Percentiles rank a stretch among this genome's conserved stretches.
These are phyloP conservation scores for Phrynocephalus forsythii DNA, from an alignment of 2,797 vertebrate genomes.

Conservation along the genomic window DNA sequence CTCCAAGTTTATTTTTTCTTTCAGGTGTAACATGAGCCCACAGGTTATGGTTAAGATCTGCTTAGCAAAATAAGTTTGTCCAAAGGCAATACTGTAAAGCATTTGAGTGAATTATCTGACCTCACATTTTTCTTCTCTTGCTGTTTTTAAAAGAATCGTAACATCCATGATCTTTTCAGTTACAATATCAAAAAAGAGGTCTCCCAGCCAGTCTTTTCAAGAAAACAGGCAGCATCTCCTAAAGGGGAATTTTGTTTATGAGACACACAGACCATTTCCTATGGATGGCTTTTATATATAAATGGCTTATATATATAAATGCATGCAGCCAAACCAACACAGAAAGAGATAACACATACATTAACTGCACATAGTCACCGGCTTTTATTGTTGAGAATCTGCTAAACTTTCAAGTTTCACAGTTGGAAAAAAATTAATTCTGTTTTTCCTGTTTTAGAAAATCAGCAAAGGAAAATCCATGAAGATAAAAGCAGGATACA, in stretches of 20 bases:
- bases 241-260: conserved; percentile 29
- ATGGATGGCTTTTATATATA: conserved; percentile 28
- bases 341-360: conserved; percentile 18
- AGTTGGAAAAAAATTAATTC: not conserved
- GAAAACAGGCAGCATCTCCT: conserved; percentile 29
- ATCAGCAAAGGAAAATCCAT: conserved; percentile 3
- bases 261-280: conserved; percentile 29
- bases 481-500: conserved; percentile 3
- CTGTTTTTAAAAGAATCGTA: conserved; percentile 29
- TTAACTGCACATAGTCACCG: conserved; percentile 3
- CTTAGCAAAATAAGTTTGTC: conserved; percentile 71
- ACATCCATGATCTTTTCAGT: conserved; percentile 45
- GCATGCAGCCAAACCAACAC: conserved; percentile 53
- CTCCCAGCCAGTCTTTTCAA: conserved; percentile 55
- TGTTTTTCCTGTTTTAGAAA: not conserved
- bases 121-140: conserved; percentile 53
- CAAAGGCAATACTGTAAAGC: conserved; percentile 60
- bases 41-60: conserved; percentile 72
- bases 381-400: conserved; percentile 26
- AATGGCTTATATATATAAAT: not conserved
- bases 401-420: conserved; percentile 7
- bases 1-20: conserved; percentile 68
- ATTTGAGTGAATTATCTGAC: conserved; percentile 69
- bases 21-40: conserved; percentile 72
- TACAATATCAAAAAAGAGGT: conserved; percentile 34